Evolutionary conservation across 2,797 vertebrate genomes (phyloP).

Genomic region (Hapalemur alaotrensis): DNA sequence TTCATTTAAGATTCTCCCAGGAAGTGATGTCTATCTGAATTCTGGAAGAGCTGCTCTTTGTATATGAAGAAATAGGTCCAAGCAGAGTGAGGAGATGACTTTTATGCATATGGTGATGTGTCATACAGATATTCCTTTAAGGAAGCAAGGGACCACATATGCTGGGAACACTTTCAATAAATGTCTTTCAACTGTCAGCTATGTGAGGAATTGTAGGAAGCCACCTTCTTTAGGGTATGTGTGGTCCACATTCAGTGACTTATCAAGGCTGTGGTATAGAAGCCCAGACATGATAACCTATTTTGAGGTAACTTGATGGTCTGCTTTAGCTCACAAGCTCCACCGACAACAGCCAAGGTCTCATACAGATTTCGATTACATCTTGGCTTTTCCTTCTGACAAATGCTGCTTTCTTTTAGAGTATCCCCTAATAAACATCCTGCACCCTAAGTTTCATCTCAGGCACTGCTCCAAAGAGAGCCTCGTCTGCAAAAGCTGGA

Average conservation of each 20-base stretch:
- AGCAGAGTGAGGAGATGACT: not conserved
- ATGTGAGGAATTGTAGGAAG: not conserved
- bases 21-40: not conserved
- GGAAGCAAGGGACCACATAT: not conserved
- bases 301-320: not conserved
- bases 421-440: not conserved
- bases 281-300: not conserved
- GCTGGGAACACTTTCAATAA: not conserved
- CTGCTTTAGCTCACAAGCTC: not conserved
- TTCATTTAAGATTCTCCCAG: not conserved
- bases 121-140: not conserved
- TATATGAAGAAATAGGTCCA: not conserved
- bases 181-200: not conserved
- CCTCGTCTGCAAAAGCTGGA: not conserved
- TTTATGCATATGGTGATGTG: not conserved
- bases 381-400: not conserved
- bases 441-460: fast-evolving
- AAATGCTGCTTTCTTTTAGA: not conserved
- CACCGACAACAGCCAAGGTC: not conserved
- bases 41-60: not conserved
- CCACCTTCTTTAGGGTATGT: not conserved
- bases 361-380: not conserved
- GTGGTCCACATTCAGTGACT: not conserved
- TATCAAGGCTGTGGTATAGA: not conserved
- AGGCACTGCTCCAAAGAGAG: not conserved